Evolutionary conservation across 1,140 invertebrate species (phyloP).

Genomic region (Drosophila insularis): DNA sequence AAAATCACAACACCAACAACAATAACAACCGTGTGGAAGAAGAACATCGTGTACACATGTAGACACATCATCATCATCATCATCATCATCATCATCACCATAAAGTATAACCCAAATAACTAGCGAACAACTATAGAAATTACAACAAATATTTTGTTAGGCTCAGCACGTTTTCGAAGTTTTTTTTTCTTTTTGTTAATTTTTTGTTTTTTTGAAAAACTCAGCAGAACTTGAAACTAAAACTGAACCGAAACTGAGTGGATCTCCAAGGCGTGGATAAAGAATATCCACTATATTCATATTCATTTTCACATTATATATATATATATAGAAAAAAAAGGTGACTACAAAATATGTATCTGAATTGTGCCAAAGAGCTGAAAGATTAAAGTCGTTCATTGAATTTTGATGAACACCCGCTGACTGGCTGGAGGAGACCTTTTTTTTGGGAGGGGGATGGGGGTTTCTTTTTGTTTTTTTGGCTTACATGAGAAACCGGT

Average conservation of each 20-base stretch:
- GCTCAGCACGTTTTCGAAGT: conserved; percentile 67
- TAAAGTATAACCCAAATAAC: conserved; percentile 30
- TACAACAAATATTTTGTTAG: conserved; percentile 53
- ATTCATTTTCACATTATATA: conserved; percentile 53
- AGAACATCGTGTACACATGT: conserved; percentile 74
- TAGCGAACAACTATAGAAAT: conserved; percentile 6
- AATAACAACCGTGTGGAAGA: not conserved
- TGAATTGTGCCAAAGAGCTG: conserved; percentile 46
- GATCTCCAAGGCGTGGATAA: not conserved
- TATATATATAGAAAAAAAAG: conserved; percentile 16
- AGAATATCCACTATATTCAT: not conserved
- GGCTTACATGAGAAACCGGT: conserved; percentile 28
- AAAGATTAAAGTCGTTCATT: conserved; percentile 59
- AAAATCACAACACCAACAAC: conserved; percentile 39
- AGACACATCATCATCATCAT: conserved; percentile 44
- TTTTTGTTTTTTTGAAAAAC: not conserved
- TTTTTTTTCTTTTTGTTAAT: conserved; percentile 21
- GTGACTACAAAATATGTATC: not conserved
- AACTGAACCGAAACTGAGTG: conserved; percentile 11
- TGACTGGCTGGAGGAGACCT: conserved; percentile 46
- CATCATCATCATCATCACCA: conserved; percentile 15
- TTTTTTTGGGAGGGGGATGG: conserved; percentile 13
- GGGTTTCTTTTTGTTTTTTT: conserved; percentile 1
- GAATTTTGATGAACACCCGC: conserved; percentile 79
- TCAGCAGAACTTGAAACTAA: conserved; percentile 14